Base-by-base conservation (phyloP, 64 coral and sea anemone genomes). In the Montipora capricornis region DNA sequence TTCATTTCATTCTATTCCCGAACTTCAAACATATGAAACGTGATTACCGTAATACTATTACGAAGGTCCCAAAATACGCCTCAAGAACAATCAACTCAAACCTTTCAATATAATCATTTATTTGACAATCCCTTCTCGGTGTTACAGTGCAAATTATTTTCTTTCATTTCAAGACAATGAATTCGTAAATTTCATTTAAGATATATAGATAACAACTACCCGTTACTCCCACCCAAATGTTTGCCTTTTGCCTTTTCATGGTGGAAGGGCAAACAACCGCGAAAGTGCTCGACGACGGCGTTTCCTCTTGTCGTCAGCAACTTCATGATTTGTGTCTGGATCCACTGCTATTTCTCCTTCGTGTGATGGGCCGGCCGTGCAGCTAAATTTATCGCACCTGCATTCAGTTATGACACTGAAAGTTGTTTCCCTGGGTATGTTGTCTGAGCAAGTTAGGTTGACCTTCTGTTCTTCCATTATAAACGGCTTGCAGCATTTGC, bases 401-500 rank as follows among this genome's bases (percentile, higher is more conserved):
- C 92, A 93, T 29, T 37, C 24, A 3, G 62, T 29, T 5, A 93
- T 93, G 44, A 57, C 71, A 29, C 7, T 26, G 4, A 88, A 88
- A 8, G 10, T 73, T 20, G 76, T 13, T 12, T 5, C 4, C 47
- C 47, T 69, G 8, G 67, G 6, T 16, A 0, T 0, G 0, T 50
- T 0, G 6, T 6, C 45, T 5, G 24, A 5, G 59, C 89, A 90
- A 37, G 16, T 24, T 19, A 93, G 57, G 46, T 49, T 75, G 8
- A 83, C 61, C 24, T 68, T 76, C 0, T 22, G 20, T 15, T 51
- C 68, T 14, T 50, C 20, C 19, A 70, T 50, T 1, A 15, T 16
- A 15, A 57, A 11, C 2, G 92, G 83, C n/a, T 67, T 87, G n/a
- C 92, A 93, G 62, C 92, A 93, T 2, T 48, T 59, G 46, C 92